Evolutionary conservation across 1,140 invertebrate genomes (phyloP).

Genomic region (Anagrus nilaparvatae): DNA sequence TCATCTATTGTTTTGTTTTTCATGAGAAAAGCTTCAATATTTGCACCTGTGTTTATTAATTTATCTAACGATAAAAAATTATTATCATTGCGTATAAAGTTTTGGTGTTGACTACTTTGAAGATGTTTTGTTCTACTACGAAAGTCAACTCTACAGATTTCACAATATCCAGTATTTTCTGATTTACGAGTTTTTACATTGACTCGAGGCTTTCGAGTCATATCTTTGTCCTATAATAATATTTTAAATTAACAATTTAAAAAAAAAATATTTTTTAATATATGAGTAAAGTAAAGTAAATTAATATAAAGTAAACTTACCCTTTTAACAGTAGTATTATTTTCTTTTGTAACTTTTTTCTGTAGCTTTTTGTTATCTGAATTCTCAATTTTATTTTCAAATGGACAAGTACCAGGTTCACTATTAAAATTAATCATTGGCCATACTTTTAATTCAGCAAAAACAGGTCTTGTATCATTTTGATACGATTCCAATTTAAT

Average conservation of each 20-base stretch:
- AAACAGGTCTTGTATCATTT: constrained; percentile 40
- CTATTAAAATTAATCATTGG: constrained; percentile 39
- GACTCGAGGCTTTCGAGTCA: constrained; percentile 55
- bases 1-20: constrained; percentile 36
- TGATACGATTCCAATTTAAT: constrained; percentile 44
- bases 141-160: constrained; percentile 64
- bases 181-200: constrained; percentile 43
- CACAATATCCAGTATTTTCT: constrained; percentile 57
- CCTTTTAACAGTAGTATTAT: not conserved
- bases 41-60: constrained; percentile 50
- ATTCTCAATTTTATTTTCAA: constrained; percentile 35
- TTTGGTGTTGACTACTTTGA: constrained; percentile 58
- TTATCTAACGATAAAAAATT: constrained; percentile 61
- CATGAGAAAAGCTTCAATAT: constrained; percentile 53
- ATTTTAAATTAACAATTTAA: too few species aligned
- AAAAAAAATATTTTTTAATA: too few species aligned
- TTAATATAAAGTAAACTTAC: not conserved
- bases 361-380: constrained; percentile 22
- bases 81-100: constrained; percentile 57
- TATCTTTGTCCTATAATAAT: constrained; percentile 41
- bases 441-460: constrained; percentile 39
- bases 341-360: constrained; percentile 17
- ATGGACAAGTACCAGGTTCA: constrained; percentile 35
- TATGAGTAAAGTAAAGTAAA: too few species aligned
- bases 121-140: constrained; percentile 54